These are phyloP conservation scores for Andrena bicolor DNA, from an alignment of 2,888 invertebrate species.

Conservation along the genomic window DNA sequence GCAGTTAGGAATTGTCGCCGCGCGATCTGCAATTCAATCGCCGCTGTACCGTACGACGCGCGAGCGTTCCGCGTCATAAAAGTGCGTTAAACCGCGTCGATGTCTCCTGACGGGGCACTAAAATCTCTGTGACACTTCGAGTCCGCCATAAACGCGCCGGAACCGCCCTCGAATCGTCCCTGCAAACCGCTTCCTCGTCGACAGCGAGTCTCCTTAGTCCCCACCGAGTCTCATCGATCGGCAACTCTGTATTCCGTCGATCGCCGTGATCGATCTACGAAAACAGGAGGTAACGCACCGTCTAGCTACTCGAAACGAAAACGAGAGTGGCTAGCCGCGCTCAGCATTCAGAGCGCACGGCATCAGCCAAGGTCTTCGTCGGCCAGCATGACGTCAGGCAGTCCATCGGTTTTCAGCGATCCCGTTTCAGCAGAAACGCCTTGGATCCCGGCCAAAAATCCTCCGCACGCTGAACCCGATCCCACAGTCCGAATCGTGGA, in stretches of 20 bases:
- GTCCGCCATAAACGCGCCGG: not conserved
- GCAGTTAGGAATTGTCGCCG: conserved; percentile 70
- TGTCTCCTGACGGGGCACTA: conserved; percentile 28
- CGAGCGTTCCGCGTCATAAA: conserved; percentile 64
- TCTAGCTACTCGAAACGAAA: conserved; percentile 71
- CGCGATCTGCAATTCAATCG: conserved; percentile 74
- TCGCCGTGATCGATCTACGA: conserved; percentile 1
- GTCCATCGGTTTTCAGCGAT: conserved; percentile 59
- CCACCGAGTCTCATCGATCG: not conserved
- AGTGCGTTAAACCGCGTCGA: conserved; percentile 59
- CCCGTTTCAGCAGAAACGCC: conserved; percentile 54
- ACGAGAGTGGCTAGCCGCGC: conserved; percentile 72
- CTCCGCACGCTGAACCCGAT: conserved; percentile 7
- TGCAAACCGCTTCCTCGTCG: not conserved
- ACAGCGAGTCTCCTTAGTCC: not conserved
- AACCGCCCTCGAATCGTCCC: not conserved
- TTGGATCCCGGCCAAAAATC: conserved; percentile 68
- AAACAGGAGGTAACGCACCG: conserved; percentile 15
- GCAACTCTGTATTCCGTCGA: conserved; percentile 10
- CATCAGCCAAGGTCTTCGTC: conserved; percentile 70
- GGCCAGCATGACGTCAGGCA: conserved; percentile 60
- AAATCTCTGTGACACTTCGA: not conserved
- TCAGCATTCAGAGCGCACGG: conserved; percentile 70
- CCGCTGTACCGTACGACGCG: conserved; percentile 61
- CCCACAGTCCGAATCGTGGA: not conserved